Percentiles rank a stretch among this genome's conserved stretches.
These are phyloP conservation scores for Sylvilagus floridanus DNA, from an alignment of 2,797 vertebrate species.

Conservation along the genomic window DNA sequence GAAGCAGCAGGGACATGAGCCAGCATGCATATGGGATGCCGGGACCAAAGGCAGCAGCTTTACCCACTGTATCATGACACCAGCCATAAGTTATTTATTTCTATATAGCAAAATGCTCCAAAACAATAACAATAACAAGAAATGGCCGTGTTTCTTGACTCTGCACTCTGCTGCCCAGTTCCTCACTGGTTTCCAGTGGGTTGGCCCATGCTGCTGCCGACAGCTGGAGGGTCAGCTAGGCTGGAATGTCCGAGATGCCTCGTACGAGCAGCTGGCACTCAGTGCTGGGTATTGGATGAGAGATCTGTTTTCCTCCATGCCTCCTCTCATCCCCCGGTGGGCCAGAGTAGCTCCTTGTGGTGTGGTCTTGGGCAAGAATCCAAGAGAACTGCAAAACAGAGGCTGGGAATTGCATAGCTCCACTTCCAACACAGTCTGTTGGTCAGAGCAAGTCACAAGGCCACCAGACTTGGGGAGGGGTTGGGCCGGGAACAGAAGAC, in stretches of 20 bases:
- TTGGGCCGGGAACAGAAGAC: not conserved
- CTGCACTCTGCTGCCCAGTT: not conserved
- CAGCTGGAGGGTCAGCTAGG: not conserved
- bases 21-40: too few relatives aligned
- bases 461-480: not conserved
- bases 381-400: not conserved
- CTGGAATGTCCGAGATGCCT: not conserved
- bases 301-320: not conserved
- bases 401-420: not conserved
- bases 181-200: not conserved
- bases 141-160: not conserved
- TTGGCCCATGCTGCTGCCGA: not conserved
- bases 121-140: not conserved
- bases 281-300: accelerated
- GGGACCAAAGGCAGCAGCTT: too few relatives aligned
- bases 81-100: too few relatives aligned
- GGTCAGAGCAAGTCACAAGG: not conserved
- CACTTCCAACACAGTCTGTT: not conserved
- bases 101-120: too few relatives aligned
- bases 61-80: too few relatives aligned
- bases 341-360: not conserved
- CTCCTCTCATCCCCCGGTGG: not conserved
- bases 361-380: not conserved
- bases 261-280: too few relatives aligned
- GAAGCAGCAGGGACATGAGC: too few relatives aligned